These are phyloP conservation scores for Pristionchus fissidentatus DNA, from an alignment of 2,888 invertebrate genomes.

Conservation along the genomic window DNA sequence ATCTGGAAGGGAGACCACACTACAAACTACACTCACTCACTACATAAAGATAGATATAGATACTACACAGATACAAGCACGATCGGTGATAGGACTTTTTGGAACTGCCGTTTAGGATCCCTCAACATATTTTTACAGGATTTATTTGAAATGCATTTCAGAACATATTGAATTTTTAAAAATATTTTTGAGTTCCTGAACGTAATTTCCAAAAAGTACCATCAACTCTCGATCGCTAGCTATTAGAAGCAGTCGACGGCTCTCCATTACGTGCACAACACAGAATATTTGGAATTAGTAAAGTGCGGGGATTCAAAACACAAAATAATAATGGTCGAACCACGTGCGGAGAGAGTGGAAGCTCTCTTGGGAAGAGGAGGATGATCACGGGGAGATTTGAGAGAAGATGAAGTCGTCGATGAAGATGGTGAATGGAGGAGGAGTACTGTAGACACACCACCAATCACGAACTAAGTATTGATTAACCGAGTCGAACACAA, in stretches of 20 bases:
- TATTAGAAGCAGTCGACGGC: too few relatives aligned
- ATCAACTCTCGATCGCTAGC: too few relatives aligned
- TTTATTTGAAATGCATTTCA: too few relatives aligned
- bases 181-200: too few relatives aligned
- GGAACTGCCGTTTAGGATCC: too few relatives aligned
- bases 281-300: too few relatives aligned
- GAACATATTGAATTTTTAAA: too few relatives aligned
- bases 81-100: too few relatives aligned
- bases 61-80: neutral
- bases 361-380: slow-evolving; percentile 1
- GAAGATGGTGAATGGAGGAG: neutral
- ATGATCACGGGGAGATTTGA: neutral
- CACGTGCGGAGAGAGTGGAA: neutral
- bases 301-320: neutral
- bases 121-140: too few relatives aligned
- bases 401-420: neutral
- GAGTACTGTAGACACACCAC: slow-evolving; percentile 25
- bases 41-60: neutral
- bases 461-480: neutral
- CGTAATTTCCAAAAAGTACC: too few relatives aligned
- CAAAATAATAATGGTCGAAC: neutral
- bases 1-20: slow-evolving; percentile 58
- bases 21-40: slow-evolving; percentile 51
- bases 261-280: too few relatives aligned
- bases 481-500: neutral